phyloP scores from a whole-genome alignment of 2,888 invertebrate genomes.

The Gerris lacustris region DNA sequence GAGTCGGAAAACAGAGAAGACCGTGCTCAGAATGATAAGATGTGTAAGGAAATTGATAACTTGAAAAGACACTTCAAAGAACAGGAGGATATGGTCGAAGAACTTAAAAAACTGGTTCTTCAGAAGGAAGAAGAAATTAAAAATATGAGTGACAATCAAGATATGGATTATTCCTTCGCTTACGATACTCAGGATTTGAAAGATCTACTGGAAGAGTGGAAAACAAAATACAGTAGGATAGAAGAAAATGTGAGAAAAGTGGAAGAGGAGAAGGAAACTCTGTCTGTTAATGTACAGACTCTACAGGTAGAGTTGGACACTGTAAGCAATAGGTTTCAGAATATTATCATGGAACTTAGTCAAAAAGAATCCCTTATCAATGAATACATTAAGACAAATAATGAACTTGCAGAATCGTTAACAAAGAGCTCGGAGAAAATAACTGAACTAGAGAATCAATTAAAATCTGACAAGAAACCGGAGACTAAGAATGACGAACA shows the following conservation, averaged over 20 bases:
- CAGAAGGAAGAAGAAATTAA: conserved; percentile 18
- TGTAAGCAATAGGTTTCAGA: conserved; percentile 38
- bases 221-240: conserved; percentile 16
- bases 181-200: conserved; percentile 15
- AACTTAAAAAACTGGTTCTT: conserved; percentile 12
- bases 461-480: neutral
- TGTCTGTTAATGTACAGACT: conserved; percentile 43
- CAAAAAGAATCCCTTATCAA: neutral
- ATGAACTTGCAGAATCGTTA: neutral
- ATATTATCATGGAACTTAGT: conserved; percentile 33
- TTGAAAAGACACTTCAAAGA: conserved; percentile 11
- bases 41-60: conserved; percentile 6
- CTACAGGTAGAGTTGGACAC: conserved; percentile 43
- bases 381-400: neutral
- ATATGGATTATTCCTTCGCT: neutral
- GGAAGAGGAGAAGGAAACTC: conserved; percentile 35
- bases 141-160: neutral
- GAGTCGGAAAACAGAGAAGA: neutral
- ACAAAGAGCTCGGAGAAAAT: neutral
- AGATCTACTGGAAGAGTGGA: conserved; percentile 21
- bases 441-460: neutral
- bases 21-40: conserved; percentile 9
- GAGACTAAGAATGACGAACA: neutral
- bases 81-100: conserved; percentile 7
- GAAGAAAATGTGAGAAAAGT: conserved; percentile 39